Base-by-base conservation (phyloP, 2,113 vertebrate genomes). In the Nanger granti region DNA sequence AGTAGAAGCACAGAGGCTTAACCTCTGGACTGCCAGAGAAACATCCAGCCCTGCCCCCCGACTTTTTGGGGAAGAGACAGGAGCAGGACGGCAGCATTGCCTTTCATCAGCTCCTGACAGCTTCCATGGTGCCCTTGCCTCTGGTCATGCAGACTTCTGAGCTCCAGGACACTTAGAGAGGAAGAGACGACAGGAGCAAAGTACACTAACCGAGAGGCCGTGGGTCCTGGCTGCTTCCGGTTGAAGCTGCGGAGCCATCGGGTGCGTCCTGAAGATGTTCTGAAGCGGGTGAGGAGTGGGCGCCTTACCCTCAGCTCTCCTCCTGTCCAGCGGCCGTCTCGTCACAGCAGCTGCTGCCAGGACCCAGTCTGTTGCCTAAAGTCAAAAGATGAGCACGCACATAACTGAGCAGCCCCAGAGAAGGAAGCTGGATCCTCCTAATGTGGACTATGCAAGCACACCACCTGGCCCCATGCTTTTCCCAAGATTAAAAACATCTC, bases 401-500 rank as follows among this genome's bases (percentile, higher is more conserved):
- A 8, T 18, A 37, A 29, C 2, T 57, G 62, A 94, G 62, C 54
- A 55, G 34, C 14, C 6, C 47, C 76, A 3, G 1, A 54, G 2
- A 47, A 95, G 80, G 54, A 85, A 94, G 55, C 12, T 34, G 80
- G 34, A 85, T 85, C 41, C 94, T 94, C 9, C 2, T 60, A 57
- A 59, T 41, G 44, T 83, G 88, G 82, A 87, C 11, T 12, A 52
- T 93, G 64, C 62, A n/a, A 83, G 85, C 73, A 88, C 82, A 94
- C 60, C 29, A 37, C 59, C 57, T 47, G 80, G 84, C 55, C 29
- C 28, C 37, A 6, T 29, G 69, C 29, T 24, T 94, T 59, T 93
- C 62, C 64, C n/a, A 55, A 41, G 47, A 95, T 95, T 85, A 76
- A 84, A 96, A 97, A 92, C 85, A 85, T 82, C 94, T 88, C 96